Conservation (phyloP, 2,888 invertebrate genomes). For the Microplitis deprimator region DNA sequence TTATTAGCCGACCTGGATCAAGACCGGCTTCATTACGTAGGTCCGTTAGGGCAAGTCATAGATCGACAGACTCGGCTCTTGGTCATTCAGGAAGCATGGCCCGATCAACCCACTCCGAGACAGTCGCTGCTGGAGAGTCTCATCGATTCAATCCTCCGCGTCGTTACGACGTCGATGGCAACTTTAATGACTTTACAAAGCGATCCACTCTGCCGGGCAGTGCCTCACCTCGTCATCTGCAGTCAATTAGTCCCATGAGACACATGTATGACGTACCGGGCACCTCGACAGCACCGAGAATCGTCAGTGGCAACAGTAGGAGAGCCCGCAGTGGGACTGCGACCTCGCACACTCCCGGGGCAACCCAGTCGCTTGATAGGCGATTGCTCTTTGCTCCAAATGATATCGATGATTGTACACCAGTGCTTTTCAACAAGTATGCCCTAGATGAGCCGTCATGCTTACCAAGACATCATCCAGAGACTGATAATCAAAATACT, state of each 20-base stretch:
- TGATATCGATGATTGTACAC: slow-evolving; percentile 72
- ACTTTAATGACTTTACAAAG: slow-evolving; percentile 27
- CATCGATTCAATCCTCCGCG: slow-evolving; percentile 73
- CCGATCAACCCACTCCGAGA: slow-evolving; percentile 81
- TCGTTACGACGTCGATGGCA: slow-evolving; percentile 30
- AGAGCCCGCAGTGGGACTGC: slow-evolving; percentile 6
- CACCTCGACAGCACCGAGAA: slow-evolving; percentile 29
- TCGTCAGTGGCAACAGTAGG: neutral
- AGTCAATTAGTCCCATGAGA: slow-evolving; percentile 31
- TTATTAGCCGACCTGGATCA: slow-evolving; percentile 66
- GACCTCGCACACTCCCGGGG: slow-evolving; percentile 35
- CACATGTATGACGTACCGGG: slow-evolving; percentile 33
- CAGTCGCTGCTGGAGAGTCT: slow-evolving; percentile 71
- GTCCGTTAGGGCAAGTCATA: slow-evolving; percentile 76
- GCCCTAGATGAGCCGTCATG: slow-evolving; percentile 73
- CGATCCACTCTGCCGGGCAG: slow-evolving; percentile 32
- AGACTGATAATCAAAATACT: neutral
- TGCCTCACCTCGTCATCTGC: slow-evolving; percentile 39
- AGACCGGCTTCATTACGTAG: slow-evolving; percentile 73
- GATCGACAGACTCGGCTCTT: slow-evolving; percentile 78
- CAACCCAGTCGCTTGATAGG: slow-evolving; percentile 65
- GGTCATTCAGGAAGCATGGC: slow-evolving; percentile 73
- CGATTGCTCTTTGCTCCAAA: slow-evolving; percentile 65
- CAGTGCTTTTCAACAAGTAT: slow-evolving; percentile 82
- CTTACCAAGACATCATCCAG: neutral